A percentile compares a stretch with the other conserved stretches of the same genome.
Evolutionary conservation across 2,888 invertebrate genomes (phyloP).

Genomic region (Cacoxenus indagator): DNA sequence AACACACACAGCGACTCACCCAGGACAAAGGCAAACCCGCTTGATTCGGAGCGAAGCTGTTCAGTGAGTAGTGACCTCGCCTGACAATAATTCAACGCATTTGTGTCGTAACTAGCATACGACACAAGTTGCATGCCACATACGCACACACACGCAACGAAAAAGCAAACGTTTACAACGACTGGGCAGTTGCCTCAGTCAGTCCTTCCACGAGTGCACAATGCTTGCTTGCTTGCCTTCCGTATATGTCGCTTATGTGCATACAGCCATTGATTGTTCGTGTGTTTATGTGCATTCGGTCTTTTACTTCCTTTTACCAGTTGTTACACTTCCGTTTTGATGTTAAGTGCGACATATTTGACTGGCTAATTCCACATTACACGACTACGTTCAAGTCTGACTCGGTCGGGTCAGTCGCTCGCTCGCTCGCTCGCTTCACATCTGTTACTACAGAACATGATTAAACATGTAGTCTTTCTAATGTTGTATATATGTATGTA

Average conservation of each 20-base stretch:
- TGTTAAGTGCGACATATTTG: slow-evolving; percentile 62
- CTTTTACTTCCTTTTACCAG: slow-evolving; percentile 35
- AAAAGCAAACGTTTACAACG: slow-evolving; percentile 54
- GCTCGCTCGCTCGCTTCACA: background rate
- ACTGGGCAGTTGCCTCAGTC: background rate
- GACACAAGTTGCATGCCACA: slow-evolving; percentile 39
- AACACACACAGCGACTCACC: background rate
- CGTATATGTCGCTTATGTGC: too few species aligned
- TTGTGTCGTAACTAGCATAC: too few species aligned
- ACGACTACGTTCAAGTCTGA: slow-evolving; percentile 21
- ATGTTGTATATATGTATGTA: background rate
- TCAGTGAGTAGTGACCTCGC: slow-evolving; percentile 55
- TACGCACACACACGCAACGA: slow-evolving; percentile 28
- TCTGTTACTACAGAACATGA: background rate
- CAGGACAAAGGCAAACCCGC: background rate
- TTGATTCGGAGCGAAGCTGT: slow-evolving; percentile 17
- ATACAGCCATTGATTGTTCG: slow-evolving; percentile 29
- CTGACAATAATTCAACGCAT: slow-evolving; percentile 63
- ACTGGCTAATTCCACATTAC: slow-evolving; percentile 52
- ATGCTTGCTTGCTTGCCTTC: slow-evolving; percentile 6
- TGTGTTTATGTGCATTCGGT: slow-evolving; percentile 30
- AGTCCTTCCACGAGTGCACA: background rate
- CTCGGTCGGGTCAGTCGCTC: slow-evolving; percentile 1
- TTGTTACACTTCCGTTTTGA: slow-evolving; percentile 51
- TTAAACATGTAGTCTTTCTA: background rate